Evolutionary conservation across 2,888 invertebrate species (phyloP).

Genomic region (Alloplasta piceator): DNA sequence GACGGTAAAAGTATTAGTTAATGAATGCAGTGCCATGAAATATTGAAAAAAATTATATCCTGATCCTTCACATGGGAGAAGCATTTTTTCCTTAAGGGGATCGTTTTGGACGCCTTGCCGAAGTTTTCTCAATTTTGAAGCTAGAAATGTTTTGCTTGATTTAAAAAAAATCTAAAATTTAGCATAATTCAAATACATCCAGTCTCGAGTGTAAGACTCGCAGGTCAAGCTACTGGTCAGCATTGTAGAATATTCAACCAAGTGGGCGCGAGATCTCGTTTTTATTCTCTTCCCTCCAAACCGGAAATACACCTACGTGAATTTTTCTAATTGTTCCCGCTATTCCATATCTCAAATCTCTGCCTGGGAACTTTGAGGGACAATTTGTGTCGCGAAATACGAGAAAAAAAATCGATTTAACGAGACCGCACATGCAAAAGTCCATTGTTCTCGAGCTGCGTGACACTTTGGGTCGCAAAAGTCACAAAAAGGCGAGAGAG

Average conservation of each 20-base stretch:
- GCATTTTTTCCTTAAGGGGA: too few relatives aligned
- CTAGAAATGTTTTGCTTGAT: too few relatives aligned
- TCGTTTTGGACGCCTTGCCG: too few relatives aligned
- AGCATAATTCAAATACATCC: neutral
- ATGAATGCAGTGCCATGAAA: too few relatives aligned
- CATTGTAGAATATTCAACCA: conserved; percentile 3
- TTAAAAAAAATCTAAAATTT: too few relatives aligned
- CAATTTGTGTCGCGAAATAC: too few relatives aligned
- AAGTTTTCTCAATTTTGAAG: too few relatives aligned
- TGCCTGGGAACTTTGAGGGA: too few relatives aligned
- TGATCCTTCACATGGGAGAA: too few relatives aligned
- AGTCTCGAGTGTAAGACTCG: conserved; percentile 8
- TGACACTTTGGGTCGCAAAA: conserved; percentile 34
- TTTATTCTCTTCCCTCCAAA: conserved; percentile 3
- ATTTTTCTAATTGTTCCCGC: conserved; percentile 19
- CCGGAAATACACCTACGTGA: conserved; percentile 50
- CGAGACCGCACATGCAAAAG: conserved; percentile 29
- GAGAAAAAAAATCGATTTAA: conserved; percentile 20
- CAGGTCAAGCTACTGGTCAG: conserved; percentile 24
- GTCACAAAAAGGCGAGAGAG: conserved; percentile 11
- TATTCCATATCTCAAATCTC: neutral
- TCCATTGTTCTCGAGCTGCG: conserved; percentile 54
- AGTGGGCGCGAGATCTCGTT: conserved; percentile 29
- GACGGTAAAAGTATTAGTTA: too few relatives aligned
- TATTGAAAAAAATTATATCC: too few relatives aligned